These are phyloP conservation scores for Brenthis ino DNA, from an alignment of 2,888 invertebrate genomes.

Conservation along the genomic window DNA sequence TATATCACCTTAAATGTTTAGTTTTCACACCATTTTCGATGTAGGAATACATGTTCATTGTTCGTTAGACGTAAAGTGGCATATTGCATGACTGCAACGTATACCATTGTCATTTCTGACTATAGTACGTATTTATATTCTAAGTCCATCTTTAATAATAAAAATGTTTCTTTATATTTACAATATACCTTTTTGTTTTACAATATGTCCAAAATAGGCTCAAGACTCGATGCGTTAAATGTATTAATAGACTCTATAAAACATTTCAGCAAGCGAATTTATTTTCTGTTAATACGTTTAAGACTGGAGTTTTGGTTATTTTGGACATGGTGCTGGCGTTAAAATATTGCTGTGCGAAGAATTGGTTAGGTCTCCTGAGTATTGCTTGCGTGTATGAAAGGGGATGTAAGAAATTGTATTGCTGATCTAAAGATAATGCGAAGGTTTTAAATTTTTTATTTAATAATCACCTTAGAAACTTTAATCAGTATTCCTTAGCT, in stretches of 20 bases:
- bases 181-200: background rate
- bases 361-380: slow-evolving; percentile 34
- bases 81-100: slow-evolving; percentile 39
- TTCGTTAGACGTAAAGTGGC: slow-evolving; percentile 47
- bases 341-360: slow-evolving; percentile 54
- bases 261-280: slow-evolving; percentile 39
- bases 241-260: slow-evolving; percentile 37
- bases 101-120: slow-evolving; percentile 42
- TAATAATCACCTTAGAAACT: background rate
- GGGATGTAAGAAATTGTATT: slow-evolving; percentile 69
- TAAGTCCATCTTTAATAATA: slow-evolving; percentile 9
- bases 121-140: slow-evolving; percentile 23
- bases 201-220: slow-evolving; percentile 39
- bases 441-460: slow-evolving; percentile 10
- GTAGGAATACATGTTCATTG: slow-evolving; percentile 48
- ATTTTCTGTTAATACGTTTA: slow-evolving; percentile 40
- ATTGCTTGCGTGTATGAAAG: slow-evolving; percentile 70
- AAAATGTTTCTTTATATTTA: background rate
- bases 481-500: slow-evolving; percentile 27
- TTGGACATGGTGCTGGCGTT: slow-evolving; percentile 57
- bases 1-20: slow-evolving; percentile 59
- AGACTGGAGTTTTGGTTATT: slow-evolving; percentile 41
- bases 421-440: slow-evolving; percentile 50
- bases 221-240: slow-evolving; percentile 38
- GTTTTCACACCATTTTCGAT: slow-evolving; percentile 73